These are phyloP conservation scores for Agrotis clavis DNA, from an alignment of 2,888 invertebrate species.

Conservation along the genomic window DNA sequence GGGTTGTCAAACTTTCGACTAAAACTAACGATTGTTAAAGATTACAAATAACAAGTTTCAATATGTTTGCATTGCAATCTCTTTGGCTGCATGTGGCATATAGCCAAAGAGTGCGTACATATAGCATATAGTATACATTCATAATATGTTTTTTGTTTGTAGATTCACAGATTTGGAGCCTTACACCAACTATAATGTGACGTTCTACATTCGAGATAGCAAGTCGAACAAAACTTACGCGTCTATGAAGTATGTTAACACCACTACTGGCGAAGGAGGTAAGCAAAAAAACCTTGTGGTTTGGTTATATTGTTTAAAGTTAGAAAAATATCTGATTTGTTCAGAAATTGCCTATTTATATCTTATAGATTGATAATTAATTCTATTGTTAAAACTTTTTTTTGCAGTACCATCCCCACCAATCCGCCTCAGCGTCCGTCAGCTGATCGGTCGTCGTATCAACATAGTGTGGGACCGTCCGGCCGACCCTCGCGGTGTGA, in stretches of 20 bases:
- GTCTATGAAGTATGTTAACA: conserved; percentile 92
- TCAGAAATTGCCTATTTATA: no score
- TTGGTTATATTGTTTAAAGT: no score
- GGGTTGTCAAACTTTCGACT: no score
- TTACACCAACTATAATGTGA: conserved; percentile 95
- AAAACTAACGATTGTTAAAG: no score
- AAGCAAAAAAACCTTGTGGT: conserved; percentile 35
- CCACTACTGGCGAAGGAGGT: conserved; percentile 93
- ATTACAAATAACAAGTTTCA: no score
- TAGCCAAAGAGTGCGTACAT: no score
- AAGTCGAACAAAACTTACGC: conserved; percentile 91
- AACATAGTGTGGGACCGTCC: conserved; percentile 94
- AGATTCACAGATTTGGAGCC: conserved; percentile 93
- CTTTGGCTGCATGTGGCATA: no score
- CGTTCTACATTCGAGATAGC: conserved; percentile 93
- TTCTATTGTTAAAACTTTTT: not conserved
- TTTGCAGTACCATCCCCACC: conserved; percentile 93
- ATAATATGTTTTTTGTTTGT: conserved; percentile 66
- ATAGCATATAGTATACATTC: no score
- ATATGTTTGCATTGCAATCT: no score
- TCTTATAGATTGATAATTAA: not conserved
- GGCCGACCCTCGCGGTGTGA: conserved; percentile 91
- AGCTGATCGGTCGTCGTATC: conserved; percentile 92
- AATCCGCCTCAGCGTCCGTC: conserved; percentile 92
- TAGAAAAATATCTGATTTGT: no score